Evolutionary conservation across 2,888 invertebrate species (phyloP).

Genomic region (Tetragonula carbonaria): DNA sequence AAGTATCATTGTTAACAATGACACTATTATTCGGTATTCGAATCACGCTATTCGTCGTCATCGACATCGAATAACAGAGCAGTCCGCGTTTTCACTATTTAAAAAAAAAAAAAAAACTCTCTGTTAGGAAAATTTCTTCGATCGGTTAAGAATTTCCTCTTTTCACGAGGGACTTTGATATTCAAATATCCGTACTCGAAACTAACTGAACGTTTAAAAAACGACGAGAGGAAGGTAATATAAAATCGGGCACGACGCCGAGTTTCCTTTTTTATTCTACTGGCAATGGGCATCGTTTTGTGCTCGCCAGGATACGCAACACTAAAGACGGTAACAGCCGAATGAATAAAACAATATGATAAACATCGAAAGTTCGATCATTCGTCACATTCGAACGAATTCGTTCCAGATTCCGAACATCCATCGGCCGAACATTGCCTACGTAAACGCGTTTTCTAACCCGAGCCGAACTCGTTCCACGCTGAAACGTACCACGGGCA

Average conservation of each 20-base stretch:
- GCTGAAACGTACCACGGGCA: constrained; percentile 46
- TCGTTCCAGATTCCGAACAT: constrained; percentile 61
- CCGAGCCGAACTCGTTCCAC: constrained; percentile 48
- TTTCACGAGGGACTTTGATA: not conserved
- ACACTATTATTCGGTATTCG: not conserved
- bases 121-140: not conserved
- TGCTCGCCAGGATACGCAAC: constrained; percentile 48
- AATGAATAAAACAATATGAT: constrained; percentile 71
- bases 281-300: constrained; percentile 22
- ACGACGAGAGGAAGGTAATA: too few species aligned
- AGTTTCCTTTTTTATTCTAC: constrained; percentile 44
- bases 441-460: constrained; percentile 52
- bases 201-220: not conserved
- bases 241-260: not conserved
- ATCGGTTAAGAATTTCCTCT: not conserved
- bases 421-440: constrained; percentile 38
- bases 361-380: constrained; percentile 63
- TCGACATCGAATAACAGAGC: not conserved
- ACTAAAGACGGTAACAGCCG: constrained; percentile 58
- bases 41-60: not conserved
- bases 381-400: constrained; percentile 67
- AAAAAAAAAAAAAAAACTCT: not conserved
- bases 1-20: constrained; percentile 17
- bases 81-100: not conserved
- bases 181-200: constrained; percentile 24